Evolutionary conservation across 2,888 invertebrate genomes (phyloP).

Genomic region (Stramonita haemastoma): DNA sequence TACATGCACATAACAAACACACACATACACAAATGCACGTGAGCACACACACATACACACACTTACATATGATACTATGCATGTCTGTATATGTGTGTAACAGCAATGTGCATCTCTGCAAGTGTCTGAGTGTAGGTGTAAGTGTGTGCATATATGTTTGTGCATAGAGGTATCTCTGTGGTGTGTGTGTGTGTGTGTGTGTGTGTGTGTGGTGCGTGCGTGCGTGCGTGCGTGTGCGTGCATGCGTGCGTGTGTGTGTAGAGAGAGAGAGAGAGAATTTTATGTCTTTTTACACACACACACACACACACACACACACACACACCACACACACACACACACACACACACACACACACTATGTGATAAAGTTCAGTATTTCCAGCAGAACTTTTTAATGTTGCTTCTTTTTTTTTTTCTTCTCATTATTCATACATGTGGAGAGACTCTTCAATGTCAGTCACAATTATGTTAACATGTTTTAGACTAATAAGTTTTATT

Average conservation of each 20-base stretch:
- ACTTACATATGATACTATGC: background rate
- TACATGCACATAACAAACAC: background rate
- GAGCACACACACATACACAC: background rate
- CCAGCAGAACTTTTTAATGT: no score
- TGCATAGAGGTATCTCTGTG: no score
- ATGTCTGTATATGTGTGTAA: background rate
- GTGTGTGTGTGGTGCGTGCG: background rate
- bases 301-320: background rate
- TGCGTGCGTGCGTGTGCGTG: background rate
- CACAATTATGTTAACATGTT: background rate
- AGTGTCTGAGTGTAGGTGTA: background rate
- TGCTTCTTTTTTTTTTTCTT: background rate
- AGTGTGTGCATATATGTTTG: background rate
- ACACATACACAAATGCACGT: background rate
- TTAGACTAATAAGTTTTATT: background rate
- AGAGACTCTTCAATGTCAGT: background rate
- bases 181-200: background rate
- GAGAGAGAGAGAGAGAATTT: background rate
- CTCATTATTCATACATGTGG: background rate
- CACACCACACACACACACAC: background rate
- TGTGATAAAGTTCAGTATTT: no score
- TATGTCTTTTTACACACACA: background rate
- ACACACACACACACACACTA: background rate
- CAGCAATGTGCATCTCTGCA: no score
- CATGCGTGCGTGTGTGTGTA: background rate